Evolutionary conservation across 2,888 invertebrate genomes (phyloP), one percentile per base, ranked within the genome.

Genomic region (Acholoe squamosa): DNA sequence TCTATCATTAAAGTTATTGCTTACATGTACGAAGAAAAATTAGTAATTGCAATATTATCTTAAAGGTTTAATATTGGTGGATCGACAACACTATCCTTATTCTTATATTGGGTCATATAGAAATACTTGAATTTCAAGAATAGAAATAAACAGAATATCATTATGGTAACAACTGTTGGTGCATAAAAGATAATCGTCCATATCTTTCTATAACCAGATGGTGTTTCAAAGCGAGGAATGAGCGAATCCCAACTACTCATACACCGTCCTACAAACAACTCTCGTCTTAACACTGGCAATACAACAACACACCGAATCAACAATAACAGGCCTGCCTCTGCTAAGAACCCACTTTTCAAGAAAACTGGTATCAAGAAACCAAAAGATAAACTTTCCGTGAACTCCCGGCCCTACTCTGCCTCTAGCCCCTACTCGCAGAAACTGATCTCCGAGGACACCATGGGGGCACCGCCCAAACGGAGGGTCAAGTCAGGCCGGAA

Each of bases 401-500:
- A 94, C 91, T 93, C 92, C 31, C 93, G 95, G 28, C 95, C 95
- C 3, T 95, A 93, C 91, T 95, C 95, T 1, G 95, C 95, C 22
- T 93, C 93, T 12, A 92, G 92, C 89, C 92, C 92, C 16, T 92
- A 93, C 88, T 84, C 86, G n/a, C 91, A 92, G 71, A 91, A 90
- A 84, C 86, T 92, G 33, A 84, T 88, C 25, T 51, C 56, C 14
- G 25, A 90, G 54, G 56, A 84, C 22, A n/a, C 67, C 14, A 31
- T 89, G 19, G 77, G 77, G 33, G 86, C 52, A 31, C 52, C 52
- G 10, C 91, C 89, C 0, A 86, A 67, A 10, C 89, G 92, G n/a
- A 90, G 90, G 25, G 89, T 80, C 52, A 90, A 89, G 61, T 91
- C 92, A 25, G 90, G 91, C 25, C 84, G 90, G n/a, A 91, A 88